phyloP scores from a whole-genome alignment of 2,888 invertebrate genomes.

The Agrotis exclamationis region DNA sequence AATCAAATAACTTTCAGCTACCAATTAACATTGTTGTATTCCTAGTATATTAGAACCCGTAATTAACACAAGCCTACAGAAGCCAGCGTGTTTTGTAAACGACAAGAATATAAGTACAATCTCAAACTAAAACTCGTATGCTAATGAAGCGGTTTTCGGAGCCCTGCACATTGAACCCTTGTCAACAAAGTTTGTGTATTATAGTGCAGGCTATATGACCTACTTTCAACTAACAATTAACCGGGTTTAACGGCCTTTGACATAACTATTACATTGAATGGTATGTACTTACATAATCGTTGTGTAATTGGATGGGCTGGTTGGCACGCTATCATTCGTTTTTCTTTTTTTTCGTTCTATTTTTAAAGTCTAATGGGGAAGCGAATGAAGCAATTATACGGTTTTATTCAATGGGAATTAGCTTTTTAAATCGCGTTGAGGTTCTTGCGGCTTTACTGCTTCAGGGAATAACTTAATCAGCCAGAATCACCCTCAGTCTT shows the following conservation, averaged over 20 bases:
- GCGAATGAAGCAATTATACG: conserved; percentile 48
- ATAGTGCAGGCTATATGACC: conserved; percentile 70
- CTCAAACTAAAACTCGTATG: conserved; percentile 60
- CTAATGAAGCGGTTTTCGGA: conserved; percentile 71
- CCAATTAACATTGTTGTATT: conserved; percentile 47
- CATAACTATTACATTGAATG: conserved; percentile 61
- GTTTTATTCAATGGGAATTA: conserved; percentile 32
- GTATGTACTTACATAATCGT: conserved; percentile 59
- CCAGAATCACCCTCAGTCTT: not conserved
- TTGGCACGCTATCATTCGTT: conserved; percentile 57
- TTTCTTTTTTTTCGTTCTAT: conserved; percentile 38
- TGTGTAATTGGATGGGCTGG: conserved; percentile 62
- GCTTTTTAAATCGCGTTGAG: conserved; percentile 1
- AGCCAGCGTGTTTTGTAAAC: conserved; percentile 48
- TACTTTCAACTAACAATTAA: conserved; percentile 71
- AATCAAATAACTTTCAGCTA: conserved; percentile 39
- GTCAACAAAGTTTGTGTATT: conserved; percentile 76
- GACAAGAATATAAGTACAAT: conserved; percentile 53
- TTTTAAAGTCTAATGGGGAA: conserved; percentile 43
- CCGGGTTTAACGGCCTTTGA: conserved; percentile 59
- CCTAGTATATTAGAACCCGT: conserved; percentile 35
- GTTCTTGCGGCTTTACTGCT: conserved; percentile 4
- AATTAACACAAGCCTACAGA: conserved; percentile 56
- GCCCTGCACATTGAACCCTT: conserved; percentile 71
- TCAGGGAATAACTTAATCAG: not conserved